A percentile compares a stretch with the other conserved stretches of the same genome.
phyloP scores from a whole-genome alignment of 2,797 vertebrate genomes.

The Macropus fuliginosus region DNA sequence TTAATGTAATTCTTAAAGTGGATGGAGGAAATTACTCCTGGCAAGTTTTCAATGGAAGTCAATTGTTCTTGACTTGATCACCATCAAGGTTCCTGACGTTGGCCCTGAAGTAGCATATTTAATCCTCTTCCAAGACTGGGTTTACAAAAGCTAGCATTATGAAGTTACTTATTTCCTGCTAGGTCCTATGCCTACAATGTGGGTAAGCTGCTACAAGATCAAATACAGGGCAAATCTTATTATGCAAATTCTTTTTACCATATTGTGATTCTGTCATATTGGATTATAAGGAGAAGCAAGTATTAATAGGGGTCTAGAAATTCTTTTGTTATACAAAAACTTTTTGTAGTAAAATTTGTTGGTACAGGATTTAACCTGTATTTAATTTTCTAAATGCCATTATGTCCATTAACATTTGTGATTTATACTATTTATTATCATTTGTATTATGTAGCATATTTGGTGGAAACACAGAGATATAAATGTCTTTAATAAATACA shows the following conservation, averaged over 20 bases:
- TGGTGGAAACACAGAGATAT: background rate
- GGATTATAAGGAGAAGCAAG: background rate
- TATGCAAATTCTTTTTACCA: background rate
- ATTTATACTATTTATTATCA: slow-evolving; percentile 43
- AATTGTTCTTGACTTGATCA: background rate
- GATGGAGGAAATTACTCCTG: background rate
- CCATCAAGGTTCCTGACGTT: background rate
- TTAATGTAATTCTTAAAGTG: background rate
- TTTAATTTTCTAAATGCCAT: slow-evolving; percentile 35
- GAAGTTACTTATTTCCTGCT: background rate
- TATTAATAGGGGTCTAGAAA: background rate
- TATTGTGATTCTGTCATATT: background rate
- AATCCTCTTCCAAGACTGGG: background rate
- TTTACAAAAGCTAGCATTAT: background rate
- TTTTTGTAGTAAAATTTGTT: slow-evolving; percentile 27
- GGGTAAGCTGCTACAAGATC: background rate
- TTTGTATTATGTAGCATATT: slow-evolving; percentile 32
- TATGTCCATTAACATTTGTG: background rate
- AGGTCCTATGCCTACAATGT: background rate
- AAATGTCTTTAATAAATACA: background rate
- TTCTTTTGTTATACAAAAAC: background rate
- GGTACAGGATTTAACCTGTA: slow-evolving; percentile 33
- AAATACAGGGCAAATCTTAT: background rate
- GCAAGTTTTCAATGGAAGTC: background rate
- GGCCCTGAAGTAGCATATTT: background rate